phyloP scores from a whole-genome alignment of 2,888 invertebrate genomes.

The Sepiola atlantica region DNA sequence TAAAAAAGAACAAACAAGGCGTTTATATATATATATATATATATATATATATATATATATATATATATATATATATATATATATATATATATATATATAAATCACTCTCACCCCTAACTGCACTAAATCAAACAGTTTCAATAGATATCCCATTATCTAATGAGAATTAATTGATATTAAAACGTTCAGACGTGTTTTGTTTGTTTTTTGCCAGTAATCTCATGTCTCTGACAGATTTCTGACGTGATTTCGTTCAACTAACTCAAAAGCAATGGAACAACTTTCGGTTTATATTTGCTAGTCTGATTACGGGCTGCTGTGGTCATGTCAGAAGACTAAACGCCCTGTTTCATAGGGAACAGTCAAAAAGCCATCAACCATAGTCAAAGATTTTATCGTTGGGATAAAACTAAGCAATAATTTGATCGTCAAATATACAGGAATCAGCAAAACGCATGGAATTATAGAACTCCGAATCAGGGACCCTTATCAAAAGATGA shows the following conservation, averaged over 20 bases:
- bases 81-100: too few species aligned
- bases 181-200: not conserved
- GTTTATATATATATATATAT: too few species aligned
- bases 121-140: not conserved
- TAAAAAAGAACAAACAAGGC: too few species aligned
- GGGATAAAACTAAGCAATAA: too few species aligned
- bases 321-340: not conserved
- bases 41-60: too few species aligned
- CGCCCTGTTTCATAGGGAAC: not conserved
- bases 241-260: not conserved
- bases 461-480: too few species aligned
- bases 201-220: not conserved
- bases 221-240: not conserved
- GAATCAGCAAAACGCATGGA: too few species aligned
- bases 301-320: not conserved
- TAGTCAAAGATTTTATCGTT: too few species aligned
- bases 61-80: too few species aligned
- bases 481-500: too few species aligned
- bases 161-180: not conserved
- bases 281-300: not conserved
- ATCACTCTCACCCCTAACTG: too few species aligned
- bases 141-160: not conserved
- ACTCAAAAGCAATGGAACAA: not conserved
- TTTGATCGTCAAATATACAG: too few species aligned
- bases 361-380: not conserved